phyloP scores from a whole-genome alignment of 2,888 invertebrate genomes.

The Pyralis farinalis region DNA sequence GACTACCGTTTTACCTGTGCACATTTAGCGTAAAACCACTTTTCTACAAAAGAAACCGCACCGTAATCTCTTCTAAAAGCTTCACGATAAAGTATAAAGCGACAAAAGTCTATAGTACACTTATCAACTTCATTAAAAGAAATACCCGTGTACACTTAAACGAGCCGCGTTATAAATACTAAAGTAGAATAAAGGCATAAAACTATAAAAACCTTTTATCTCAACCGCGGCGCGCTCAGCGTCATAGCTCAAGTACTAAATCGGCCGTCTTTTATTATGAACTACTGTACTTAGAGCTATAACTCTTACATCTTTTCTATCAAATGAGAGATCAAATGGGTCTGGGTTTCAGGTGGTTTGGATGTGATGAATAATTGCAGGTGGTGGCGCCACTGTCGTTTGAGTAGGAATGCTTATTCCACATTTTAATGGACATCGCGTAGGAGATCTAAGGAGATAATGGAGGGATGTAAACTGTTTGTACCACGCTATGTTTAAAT shows the following conservation, averaged over 20 bases:
- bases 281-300: conserved; percentile 25
- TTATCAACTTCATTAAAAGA: conserved; percentile 29
- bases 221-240: conserved; percentile 26
- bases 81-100: conserved; percentile 15
- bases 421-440: conserved; percentile 33
- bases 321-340: conserved; percentile 17
- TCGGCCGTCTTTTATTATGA: conserved; percentile 25
- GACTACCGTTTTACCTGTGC: too few relatives aligned
- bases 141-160: conserved; percentile 22
- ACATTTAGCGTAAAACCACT: background rate
- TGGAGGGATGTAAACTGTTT: background rate
- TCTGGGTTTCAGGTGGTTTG: conserved; percentile 25
- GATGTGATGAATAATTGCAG: conserved; percentile 35
- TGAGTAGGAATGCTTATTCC: conserved; percentile 28
- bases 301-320: conserved; percentile 3
- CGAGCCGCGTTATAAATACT: conserved; percentile 26
- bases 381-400: conserved; percentile 33
- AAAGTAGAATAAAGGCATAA: conserved; percentile 30
- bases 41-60: background rate
- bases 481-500: too few relatives aligned
- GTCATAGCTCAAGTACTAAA: conserved; percentile 39
- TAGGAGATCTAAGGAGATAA: background rate
- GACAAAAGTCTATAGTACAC: conserved; percentile 16
- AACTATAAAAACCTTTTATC: conserved; percentile 47
- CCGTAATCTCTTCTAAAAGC: conserved; percentile 10